Percentiles rank a stretch among this genome's conserved stretches.
phyloP scores from a whole-genome alignment of 2,113 vertebrate genomes.

The Pteropus alecto region DNA sequence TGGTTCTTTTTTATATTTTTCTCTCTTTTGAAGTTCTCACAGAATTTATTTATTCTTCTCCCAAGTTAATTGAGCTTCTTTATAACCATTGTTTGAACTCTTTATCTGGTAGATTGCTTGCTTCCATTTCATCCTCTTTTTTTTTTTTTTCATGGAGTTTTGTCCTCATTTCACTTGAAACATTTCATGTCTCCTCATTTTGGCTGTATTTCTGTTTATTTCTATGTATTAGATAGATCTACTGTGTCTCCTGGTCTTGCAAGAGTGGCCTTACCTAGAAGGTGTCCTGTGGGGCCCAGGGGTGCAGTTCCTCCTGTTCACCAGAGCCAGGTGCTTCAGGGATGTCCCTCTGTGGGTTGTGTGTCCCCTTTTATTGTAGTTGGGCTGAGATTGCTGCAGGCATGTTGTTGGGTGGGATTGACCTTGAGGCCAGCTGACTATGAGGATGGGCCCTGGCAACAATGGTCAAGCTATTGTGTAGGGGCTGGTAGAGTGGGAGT shows the following conservation, averaged over 20 bases:
- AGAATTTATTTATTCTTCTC: neutral
- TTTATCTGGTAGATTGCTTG: neutral
- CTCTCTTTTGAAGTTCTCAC: neutral
- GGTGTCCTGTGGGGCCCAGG: neutral
- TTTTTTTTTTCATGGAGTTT: neutral
- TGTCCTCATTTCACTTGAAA: neutral
- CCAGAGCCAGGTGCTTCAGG: neutral
- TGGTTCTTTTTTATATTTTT: neutral
- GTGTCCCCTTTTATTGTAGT: neutral
- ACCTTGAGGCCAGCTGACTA: neutral
- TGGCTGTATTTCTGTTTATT: neutral
- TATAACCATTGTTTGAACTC: neutral
- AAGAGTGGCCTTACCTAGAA: neutral
- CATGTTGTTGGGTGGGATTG: neutral
- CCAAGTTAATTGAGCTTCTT: neutral
- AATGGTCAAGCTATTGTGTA: neutral
- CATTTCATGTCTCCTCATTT: neutral
- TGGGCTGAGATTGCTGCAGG: neutral
- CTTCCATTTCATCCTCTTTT: neutral
- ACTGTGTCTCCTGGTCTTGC: neutral
- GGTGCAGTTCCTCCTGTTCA: neutral
- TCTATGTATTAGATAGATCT: neutral
- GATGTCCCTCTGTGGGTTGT: neutral
- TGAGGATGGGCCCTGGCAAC: neutral
- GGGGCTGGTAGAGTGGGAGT: neutral